Evolutionary conservation across 2,797 vertebrate genomes (phyloP), one percentile per base, ranked within the genome.

Genomic region (Gephyroberyx darwinii): DNA sequence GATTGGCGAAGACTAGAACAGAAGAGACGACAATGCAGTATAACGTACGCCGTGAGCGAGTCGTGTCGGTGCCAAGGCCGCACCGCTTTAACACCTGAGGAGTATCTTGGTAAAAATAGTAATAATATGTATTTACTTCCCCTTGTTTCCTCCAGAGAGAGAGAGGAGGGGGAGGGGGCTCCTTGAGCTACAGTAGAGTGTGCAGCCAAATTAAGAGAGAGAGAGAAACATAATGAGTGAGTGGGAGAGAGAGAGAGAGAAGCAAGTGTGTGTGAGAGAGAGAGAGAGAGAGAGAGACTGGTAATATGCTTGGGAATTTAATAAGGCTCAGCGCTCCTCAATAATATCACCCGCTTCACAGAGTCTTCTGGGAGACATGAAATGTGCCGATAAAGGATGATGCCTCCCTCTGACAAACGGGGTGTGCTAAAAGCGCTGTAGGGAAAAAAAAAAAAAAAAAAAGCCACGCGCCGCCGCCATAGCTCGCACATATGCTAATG

Each of bases 271-370:
- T 75, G 84, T 80, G 82, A 10, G 80, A 89, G 73, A 59, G 78
- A 78, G 50, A 53, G 65, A 71, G 69, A 73, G 60, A 57, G 89
- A 83, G 90, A 74, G 75, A 81, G 85, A 87, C 77, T 89, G 80
- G 90, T 93, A 93, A 94, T 92, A 93, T 92, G 88, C 87, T 89
- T 89, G 90, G 90, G 88, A 94, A 93, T 93, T 94, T 93, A 94
- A 94, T 93, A 94, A 94, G 92, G 88, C 90, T 93, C 90, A 87
- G 87, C 78, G 84, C 87, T 90, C 87, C 89, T 91, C 90, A 92
- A 90, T 94, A 93, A 93, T 93, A 92, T 92, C 87, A 88, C 72
- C 89, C 83, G 78, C 92, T 90, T 90, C 89, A 87, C 91, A 86
- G 77, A 86, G 89, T 91, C 92, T 92, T 88, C 86, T 86, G 89